Base-by-base conservation (phyloP, 2,888 invertebrate genomes). In the Amiota mariae region DNA sequence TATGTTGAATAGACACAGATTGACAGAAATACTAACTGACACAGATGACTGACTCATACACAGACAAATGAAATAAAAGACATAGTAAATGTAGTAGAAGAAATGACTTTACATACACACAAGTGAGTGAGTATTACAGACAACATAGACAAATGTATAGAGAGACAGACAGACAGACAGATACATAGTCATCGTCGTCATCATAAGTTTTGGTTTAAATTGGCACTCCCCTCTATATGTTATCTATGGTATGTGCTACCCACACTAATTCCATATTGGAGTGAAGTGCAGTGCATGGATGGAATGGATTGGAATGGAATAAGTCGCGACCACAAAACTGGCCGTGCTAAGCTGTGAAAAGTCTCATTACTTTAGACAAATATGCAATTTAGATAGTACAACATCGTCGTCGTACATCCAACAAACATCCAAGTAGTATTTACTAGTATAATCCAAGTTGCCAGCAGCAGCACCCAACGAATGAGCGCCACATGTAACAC, bases 361-460 rank as follows among this genome's bases (percentile, higher is more conserved):
- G 86, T 85, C 85, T 84, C 85, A 85, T 87, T 87, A 85, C 81
- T 81, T 82, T 82, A 82, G 85, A 85, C 86, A 85, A 85, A 85
- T 85, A 84, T 86, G 87, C 86, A 80, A 82, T 82, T 80, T 79
- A 75, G 81, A 82, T 77, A 79, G 73, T 73, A 57, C 51, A 20
- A 63, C 67, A 67, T 67, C 36, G 66, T 67, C 36, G 66, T 66
- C 64, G 56, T 72, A 12, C 36, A 36, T 36, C 36, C 36, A 36
- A 36, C 2, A 2, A 36, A 6, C 36, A 36, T 24, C 24, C 24
- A 24, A 24, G 24, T 24, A 24, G 24, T 36, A 36, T 36, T 24
- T 24, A 24, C 4, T 36, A 36, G 4, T 6, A 36, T 36, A 36
- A 36, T 36, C 36, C 36, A 36, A 36, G 36, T 36, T 36, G 36